Conservation (phyloP, 2,113 vertebrate species). For the Gobius niger region DNA sequence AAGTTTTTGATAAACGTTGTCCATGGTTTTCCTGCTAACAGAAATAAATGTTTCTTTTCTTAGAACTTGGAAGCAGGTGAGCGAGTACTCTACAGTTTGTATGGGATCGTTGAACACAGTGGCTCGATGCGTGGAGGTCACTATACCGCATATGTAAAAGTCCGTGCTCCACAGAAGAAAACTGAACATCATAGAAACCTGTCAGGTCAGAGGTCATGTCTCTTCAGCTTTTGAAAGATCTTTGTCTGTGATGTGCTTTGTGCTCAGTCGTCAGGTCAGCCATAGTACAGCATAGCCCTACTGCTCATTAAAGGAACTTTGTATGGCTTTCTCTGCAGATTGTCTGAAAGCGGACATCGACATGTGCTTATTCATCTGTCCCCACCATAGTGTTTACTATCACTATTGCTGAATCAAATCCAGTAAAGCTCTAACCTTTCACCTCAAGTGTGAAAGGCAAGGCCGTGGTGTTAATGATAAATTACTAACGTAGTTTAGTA, state of each 20-base stretch:
- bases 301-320: neutral
- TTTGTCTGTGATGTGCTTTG: conserved; percentile 10
- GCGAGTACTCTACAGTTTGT: conserved; percentile 90
- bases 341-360: neutral
- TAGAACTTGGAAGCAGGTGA: conserved; percentile 84
- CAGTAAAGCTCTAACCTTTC: conserved; percentile 14
- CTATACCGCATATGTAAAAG: conserved; percentile 92
- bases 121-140: conserved; percentile 96
- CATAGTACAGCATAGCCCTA: conserved; percentile 17
- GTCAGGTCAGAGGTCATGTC: conserved; percentile 75
- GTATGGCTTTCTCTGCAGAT: neutral
- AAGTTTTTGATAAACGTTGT: neutral
- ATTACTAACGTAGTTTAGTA: too few relatives aligned
- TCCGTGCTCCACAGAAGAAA: conserved; percentile 84
- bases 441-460: conserved; percentile 18
- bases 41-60: neutral
- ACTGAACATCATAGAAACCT: conserved; percentile 80
- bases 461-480: neutral
- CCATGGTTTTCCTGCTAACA: neutral
- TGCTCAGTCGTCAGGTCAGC: neutral
- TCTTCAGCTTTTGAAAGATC: conserved; percentile 1
- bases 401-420: neutral
- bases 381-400: conserved; percentile 19
- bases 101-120: conserved; percentile 94
- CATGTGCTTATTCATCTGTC: neutral